A percentile compares a stretch with the other conserved stretches of the same genome.
phyloP scores from a whole-genome alignment of 2,888 invertebrate genomes.

The Aphodius sticticus region DNA sequence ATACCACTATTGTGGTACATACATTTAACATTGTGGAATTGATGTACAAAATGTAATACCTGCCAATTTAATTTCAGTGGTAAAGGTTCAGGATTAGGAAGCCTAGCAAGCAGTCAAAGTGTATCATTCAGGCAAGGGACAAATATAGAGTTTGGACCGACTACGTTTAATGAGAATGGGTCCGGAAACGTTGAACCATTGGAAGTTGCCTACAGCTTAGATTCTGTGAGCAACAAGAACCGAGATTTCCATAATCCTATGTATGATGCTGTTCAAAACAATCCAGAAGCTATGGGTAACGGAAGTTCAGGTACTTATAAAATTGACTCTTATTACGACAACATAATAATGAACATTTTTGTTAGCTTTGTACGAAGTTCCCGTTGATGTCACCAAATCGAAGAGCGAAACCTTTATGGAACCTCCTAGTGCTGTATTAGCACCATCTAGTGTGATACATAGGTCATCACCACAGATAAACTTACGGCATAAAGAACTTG shows the following conservation, averaged over 20 bases:
- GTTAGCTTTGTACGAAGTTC: conserved; percentile 81
- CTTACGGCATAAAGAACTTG: conserved; percentile 79
- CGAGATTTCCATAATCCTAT: conserved; percentile 98
- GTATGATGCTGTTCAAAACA: conserved; percentile 89
- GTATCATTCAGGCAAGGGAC: conserved; percentile 94
- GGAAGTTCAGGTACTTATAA: conserved; percentile 64
- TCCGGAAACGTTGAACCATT: conserved; percentile 66
- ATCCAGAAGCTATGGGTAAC: conserved; percentile 67
- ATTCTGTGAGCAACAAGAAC: conserved; percentile 79
- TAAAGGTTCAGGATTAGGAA: conserved; percentile 80
- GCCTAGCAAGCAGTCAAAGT: conserved; percentile 86
- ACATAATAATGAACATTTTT: not conserved
- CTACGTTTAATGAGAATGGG: conserved; percentile 65
- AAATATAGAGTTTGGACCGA: conserved; percentile 86
- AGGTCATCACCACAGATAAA: conserved; percentile 76
- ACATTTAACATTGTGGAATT: not conserved
- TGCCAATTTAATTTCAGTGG: conserved; percentile 64
- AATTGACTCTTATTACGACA: not conserved
- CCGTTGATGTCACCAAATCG: conserved; percentile 74
- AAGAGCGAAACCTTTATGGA: conserved; percentile 65
- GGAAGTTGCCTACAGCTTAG: conserved; percentile 82
- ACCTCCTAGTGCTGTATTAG: conserved; percentile 77
- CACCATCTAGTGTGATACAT: conserved; percentile 84
- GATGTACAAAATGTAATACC: conserved; percentile 11
- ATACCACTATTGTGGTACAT: conserved; percentile 27